Conservation (phyloP, 2,888 invertebrate species). For the Aphodius sticticus region DNA sequence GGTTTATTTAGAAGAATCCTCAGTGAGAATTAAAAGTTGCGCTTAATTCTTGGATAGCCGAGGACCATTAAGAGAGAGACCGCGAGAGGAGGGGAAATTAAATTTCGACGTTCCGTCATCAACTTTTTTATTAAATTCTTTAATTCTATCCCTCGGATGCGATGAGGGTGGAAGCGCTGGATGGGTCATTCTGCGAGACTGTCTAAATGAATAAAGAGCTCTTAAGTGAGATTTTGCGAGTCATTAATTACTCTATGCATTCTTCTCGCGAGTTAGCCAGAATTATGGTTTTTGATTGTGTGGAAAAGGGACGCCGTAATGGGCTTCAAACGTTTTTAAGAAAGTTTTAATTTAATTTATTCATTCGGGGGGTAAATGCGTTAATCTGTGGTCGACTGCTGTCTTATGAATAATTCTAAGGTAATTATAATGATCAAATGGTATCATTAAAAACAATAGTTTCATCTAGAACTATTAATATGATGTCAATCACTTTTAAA, state of each 20-base stretch:
- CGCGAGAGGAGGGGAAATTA: not conserved
- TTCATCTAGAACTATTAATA: no score
- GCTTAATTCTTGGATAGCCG: not conserved
- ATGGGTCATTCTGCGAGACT: not conserved
- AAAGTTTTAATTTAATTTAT: not conserved
- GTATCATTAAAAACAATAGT: no score
- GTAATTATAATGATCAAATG: no score
- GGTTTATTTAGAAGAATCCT: not conserved
- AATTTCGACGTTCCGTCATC: not conserved
- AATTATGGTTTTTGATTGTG: constrained; percentile 4
- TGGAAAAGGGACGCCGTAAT: not conserved
- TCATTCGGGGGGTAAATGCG: not conserved
- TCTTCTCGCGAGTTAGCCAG: not conserved
- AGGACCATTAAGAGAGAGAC: not conserved
- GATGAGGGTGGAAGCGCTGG: not conserved
- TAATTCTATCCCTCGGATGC: not conserved
- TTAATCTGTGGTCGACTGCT: no score
- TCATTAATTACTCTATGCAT: not conserved
- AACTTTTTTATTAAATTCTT: constrained; percentile 4
- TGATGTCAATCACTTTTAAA: no score
- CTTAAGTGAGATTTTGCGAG: not conserved
- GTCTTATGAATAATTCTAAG: no score
- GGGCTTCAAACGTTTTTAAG: not conserved
- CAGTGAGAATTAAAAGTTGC: not conserved
- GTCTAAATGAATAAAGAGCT: not conserved